A percentile compares a stretch with the other conserved stretches of the same genome.
Evolutionary conservation across 1,140 invertebrate species (phyloP).

Genomic region (Cotesia chilonis): DNA sequence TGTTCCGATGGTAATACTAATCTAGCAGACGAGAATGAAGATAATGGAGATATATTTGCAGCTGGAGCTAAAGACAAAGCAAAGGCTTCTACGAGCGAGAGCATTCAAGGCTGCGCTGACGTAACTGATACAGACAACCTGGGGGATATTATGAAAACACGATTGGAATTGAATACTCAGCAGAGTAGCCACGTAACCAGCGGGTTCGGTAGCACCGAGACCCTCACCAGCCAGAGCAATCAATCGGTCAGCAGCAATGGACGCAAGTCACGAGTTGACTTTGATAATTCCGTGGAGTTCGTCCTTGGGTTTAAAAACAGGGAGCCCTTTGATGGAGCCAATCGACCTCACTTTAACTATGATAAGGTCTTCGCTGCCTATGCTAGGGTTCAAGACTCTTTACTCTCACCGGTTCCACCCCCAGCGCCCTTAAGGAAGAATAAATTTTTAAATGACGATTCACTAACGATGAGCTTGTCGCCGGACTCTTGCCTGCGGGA

Average conservation of each 20-base stretch:
- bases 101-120: not conserved
- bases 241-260: conserved; percentile 58
- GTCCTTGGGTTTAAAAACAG: not conserved
- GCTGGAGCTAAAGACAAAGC: too few species aligned
- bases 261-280: conserved; percentile 51
- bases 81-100: not conserved
- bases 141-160: conserved; percentile 27
- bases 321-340: not conserved
- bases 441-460: too few species aligned
- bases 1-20: conserved; percentile 24
- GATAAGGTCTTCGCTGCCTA: conserved; percentile 40
- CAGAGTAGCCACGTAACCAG: conserved; percentile 20
- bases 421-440: too few species aligned
- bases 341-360: too few species aligned
- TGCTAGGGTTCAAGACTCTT: conserved; percentile 37
- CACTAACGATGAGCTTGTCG: too few species aligned
- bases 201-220: conserved; percentile 63
- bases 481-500: too few species aligned
- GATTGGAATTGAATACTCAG: conserved; percentile 27
- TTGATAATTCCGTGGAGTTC: conserved; percentile 50
- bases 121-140: conserved; percentile 4
- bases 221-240: conserved; percentile 61
- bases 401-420: not conserved
- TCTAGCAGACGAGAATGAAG: conserved; percentile 5
- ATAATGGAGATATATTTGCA: too few species aligned